These are phyloP conservation scores for Columba guinea DNA, from an alignment of 2,797 vertebrate species.

Conservation along the genomic window DNA sequence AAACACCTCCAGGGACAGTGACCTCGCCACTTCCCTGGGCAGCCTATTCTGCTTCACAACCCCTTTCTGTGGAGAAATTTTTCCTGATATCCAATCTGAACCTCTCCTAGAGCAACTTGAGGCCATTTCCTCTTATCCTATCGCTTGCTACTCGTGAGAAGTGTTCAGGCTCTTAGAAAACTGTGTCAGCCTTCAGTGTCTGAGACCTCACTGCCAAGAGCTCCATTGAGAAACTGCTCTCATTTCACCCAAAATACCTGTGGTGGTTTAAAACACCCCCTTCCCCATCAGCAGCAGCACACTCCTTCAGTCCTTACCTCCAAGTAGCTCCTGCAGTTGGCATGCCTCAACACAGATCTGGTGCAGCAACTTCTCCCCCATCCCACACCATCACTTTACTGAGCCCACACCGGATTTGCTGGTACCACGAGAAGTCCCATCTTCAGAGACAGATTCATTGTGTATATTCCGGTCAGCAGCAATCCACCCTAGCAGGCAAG, in stretches of 20 bases:
- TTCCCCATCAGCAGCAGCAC: not conserved
- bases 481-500: not conserved
- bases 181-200: accelerated
- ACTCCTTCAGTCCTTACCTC: not conserved
- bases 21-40: too few relatives aligned
- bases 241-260: not conserved
- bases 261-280: not conserved
- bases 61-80: too few relatives aligned
- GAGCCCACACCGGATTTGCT: not conserved
- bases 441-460: not conserved
- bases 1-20: too few relatives aligned
- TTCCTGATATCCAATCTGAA: too few relatives aligned
- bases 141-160: too few relatives aligned
- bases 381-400: not conserved
- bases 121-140: too few relatives aligned
- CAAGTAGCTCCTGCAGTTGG: not conserved
- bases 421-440: accelerated
- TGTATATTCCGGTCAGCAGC: accelerated
- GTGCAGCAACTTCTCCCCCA: accelerated
- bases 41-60: too few relatives aligned
- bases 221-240: not conserved
- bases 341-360: accelerated
- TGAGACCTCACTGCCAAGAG: not conserved
- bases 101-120: too few relatives aligned
- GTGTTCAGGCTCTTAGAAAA: not conserved